Conservation (phyloP, 2,888 invertebrate genomes). For the Acholoe squamosa region DNA sequence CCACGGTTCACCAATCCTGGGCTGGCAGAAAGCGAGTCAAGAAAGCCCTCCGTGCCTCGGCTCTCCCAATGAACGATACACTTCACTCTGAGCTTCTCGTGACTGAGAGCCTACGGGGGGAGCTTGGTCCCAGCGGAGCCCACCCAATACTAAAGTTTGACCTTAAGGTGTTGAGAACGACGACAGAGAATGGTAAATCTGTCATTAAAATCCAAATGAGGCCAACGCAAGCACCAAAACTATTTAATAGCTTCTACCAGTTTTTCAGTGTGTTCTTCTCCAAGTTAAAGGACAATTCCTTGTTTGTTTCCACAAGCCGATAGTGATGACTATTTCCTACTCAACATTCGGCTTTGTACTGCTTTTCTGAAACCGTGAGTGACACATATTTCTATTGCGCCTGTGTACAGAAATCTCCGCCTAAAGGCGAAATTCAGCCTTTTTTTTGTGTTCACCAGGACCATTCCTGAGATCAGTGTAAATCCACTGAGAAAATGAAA, state of each 20-base stretch:
- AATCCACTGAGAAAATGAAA: too few species aligned
- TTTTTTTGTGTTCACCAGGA: too few species aligned
- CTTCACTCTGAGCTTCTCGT: not conserved
- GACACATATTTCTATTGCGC: too few species aligned
- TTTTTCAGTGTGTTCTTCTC: slow-evolving; percentile 67
- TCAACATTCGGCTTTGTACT: too few species aligned
- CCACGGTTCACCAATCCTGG: slow-evolving; percentile 47
- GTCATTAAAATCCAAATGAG: slow-evolving; percentile 50
- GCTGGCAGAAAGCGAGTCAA: slow-evolving; percentile 25
- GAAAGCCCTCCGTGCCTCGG: not conserved
- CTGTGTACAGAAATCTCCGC: too few species aligned
- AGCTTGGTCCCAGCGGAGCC: not conserved
- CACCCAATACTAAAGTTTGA: not conserved
- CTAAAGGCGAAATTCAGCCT: too few species aligned
- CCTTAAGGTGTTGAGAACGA: not conserved
- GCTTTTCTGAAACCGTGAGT: too few species aligned
- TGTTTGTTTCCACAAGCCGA: slow-evolving; percentile 9
- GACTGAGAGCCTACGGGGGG: not conserved
- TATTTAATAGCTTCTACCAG: slow-evolving; percentile 67
- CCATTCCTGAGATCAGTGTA: too few species aligned
- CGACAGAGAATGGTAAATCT: not conserved
- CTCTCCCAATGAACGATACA: not conserved
- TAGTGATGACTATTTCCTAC: too few species aligned
- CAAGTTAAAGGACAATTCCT: slow-evolving; percentile 64
- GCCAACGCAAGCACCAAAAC: slow-evolving; percentile 63